Conservation (phyloP, 2,888 invertebrate species). For the Imbricaverruca yamaguchii region DNA sequence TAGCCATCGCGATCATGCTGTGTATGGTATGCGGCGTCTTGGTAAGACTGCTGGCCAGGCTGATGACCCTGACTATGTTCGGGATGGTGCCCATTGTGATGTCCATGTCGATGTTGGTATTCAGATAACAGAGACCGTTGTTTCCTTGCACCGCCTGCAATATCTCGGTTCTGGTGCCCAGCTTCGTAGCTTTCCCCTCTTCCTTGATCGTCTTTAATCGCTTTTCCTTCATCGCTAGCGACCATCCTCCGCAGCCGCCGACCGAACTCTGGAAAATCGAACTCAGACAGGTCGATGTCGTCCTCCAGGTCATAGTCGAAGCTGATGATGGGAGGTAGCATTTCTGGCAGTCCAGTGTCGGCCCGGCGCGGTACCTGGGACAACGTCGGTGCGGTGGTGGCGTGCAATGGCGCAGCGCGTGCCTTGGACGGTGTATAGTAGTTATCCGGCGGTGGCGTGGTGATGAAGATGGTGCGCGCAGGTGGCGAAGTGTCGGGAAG, state of each 20-base stretch:
- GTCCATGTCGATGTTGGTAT: background rate
- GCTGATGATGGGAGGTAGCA: background rate
- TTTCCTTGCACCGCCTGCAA: background rate
- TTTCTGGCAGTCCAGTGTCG: background rate
- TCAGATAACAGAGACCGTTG: background rate
- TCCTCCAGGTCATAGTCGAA: slow-evolving; percentile 5
- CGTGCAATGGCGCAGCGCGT: background rate
- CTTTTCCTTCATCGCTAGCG: background rate
- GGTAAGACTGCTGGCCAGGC: background rate
- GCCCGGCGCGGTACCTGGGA: background rate
- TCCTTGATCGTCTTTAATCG: background rate
- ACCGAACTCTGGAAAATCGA: background rate
- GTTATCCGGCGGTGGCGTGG: background rate
- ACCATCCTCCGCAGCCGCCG: background rate
- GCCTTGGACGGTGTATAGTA: background rate
- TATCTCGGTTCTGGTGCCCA: background rate
- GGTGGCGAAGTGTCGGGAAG: background rate
- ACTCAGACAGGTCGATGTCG: background rate
- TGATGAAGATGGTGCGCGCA: background rate
- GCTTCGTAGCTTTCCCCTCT: background rate
- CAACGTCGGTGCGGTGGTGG: background rate
- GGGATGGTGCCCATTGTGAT: background rate
- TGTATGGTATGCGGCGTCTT: too few species aligned
- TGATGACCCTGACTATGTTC: background rate
- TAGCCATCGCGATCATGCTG: background rate